These are phyloP conservation scores for Tokudaia muenninki DNA, from an alignment of 2,797 vertebrate species.

Conservation along the genomic window DNA sequence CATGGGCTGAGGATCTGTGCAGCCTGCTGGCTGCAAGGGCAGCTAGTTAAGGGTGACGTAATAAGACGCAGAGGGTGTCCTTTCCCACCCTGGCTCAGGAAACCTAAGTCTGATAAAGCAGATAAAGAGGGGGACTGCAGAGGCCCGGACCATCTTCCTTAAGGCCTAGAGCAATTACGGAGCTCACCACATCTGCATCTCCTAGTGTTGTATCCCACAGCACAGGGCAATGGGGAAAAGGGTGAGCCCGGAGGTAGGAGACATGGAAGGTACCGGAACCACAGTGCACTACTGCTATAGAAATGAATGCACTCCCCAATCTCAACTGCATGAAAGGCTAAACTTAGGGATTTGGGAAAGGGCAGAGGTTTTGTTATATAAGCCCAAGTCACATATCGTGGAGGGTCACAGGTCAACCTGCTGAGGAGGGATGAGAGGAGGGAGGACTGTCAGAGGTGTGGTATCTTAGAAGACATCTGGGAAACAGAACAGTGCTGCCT, in stretches of 20 bases:
- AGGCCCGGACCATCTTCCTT: not conserved
- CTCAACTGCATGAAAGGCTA: not conserved
- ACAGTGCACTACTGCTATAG: not conserved
- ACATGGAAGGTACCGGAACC: not conserved
- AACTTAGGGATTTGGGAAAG: not conserved
- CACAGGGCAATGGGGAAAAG: slow-evolving; percentile 76
- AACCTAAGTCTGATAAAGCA: not conserved
- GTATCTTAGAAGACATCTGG: not conserved
- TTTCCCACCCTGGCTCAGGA: not conserved
- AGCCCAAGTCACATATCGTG: not conserved
- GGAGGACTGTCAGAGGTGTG: no score
- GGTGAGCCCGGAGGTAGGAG: slow-evolving; percentile 39
- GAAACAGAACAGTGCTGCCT: not conserved
- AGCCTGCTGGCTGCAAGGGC: not conserved
- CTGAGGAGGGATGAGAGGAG: not conserved
- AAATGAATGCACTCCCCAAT: fast-evolving
- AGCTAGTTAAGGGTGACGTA: not conserved
- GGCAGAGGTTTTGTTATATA: not conserved
- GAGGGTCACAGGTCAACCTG: not conserved
- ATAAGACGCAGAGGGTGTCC: not conserved
- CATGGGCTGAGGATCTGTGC: not conserved
- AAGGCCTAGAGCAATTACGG: not conserved
- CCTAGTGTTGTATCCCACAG: slow-evolving; percentile 92
- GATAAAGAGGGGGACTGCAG: not conserved
- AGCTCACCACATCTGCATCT: slow-evolving; percentile 91